Conservation (phyloP, 2,888 invertebrate genomes). For the Galeruca laticollis region DNA sequence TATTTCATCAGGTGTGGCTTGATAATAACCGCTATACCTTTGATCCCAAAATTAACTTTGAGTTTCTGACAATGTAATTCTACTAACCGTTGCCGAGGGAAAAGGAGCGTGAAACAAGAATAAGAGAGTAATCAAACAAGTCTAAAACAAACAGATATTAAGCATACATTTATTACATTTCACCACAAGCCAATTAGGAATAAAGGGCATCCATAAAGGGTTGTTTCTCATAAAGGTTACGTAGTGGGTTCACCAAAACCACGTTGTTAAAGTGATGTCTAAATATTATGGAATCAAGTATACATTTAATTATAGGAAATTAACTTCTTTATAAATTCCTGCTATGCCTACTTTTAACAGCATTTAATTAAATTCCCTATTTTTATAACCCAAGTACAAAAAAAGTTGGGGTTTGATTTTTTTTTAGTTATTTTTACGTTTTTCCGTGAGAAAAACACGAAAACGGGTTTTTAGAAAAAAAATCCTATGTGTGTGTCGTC, state of each 20-base stretch:
- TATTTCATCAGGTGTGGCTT: not conserved
- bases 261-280: slow-evolving; percentile 17
- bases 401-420: too few relatives aligned
- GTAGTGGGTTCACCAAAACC: not conserved
- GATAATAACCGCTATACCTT: not conserved
- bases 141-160: slow-evolving; percentile 4
- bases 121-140: slow-evolving; percentile 2
- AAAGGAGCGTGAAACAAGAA: not conserved
- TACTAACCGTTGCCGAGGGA: not conserved
- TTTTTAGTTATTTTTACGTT: too few relatives aligned
- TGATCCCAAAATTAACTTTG: not conserved
- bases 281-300: not conserved
- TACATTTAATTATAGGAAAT: not conserved
- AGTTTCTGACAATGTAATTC: not conserved
- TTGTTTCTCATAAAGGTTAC: not conserved
- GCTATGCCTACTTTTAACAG: too few relatives aligned
- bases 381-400: too few relatives aligned
- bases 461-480: too few relatives aligned
- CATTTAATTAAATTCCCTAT: too few relatives aligned
- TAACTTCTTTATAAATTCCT: not conserved
- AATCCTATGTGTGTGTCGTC: too few relatives aligned
- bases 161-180: slow-evolving; percentile 10
- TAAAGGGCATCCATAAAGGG: slow-evolving; percentile 3
- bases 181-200: slow-evolving; percentile 16
- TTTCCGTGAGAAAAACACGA: too few relatives aligned